These are phyloP conservation scores for Aselliscus stoliczkanus DNA, from an alignment of 2,797 vertebrate species.

Conservation along the genomic window DNA sequence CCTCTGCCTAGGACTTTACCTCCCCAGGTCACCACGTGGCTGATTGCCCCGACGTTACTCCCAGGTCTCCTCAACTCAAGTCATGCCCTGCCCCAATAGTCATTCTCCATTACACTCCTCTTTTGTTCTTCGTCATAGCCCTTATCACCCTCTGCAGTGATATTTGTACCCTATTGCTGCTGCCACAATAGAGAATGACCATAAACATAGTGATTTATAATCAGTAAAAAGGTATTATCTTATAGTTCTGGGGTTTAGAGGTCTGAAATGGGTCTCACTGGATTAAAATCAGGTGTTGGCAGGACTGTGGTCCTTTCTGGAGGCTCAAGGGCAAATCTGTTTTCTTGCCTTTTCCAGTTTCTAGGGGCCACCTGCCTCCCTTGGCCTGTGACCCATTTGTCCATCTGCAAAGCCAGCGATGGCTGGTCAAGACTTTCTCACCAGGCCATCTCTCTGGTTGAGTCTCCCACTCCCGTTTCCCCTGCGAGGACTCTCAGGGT, in stretches of 20 bases:
- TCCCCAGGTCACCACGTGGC: not conserved
- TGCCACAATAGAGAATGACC: not conserved
- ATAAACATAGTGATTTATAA: not conserved
- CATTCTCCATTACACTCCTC: not conserved
- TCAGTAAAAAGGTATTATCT: not conserved
- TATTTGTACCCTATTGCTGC: not conserved
- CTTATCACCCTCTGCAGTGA: not conserved
- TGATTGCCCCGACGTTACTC: not conserved
- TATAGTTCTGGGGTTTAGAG: not conserved
- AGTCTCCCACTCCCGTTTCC: not conserved
- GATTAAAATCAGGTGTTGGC: not conserved
- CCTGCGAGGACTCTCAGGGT: not conserved
- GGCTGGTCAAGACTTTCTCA: not conserved
- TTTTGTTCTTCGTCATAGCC: not conserved
- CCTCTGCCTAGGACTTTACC: not conserved
- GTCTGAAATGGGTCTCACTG: not conserved
- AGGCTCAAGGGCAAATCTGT: not conserved
- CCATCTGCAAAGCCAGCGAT: not conserved
- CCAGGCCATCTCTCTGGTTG: too few species aligned
- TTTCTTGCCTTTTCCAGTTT: not conserved
- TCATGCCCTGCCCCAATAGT: not conserved
- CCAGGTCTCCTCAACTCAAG: not conserved
- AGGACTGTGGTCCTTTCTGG: not conserved
- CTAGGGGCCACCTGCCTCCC: not conserved
- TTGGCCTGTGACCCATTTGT: not conserved